Conservation (phyloP, 1,140 invertebrate genomes). For the Megathymus violae region DNA sequence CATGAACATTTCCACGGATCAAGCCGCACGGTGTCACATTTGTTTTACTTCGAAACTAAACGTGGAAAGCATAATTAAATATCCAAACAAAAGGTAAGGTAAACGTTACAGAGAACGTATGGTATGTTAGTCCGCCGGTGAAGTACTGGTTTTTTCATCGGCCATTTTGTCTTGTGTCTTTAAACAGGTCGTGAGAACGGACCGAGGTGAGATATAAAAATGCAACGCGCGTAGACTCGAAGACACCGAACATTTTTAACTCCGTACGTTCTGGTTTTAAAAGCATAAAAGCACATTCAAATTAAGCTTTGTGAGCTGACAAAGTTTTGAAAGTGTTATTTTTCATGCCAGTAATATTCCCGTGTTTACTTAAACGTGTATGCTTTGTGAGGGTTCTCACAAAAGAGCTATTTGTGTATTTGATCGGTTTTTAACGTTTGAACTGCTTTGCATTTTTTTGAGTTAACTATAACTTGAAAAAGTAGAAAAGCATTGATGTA, state of each 20-base stretch:
- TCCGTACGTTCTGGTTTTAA: constrained; percentile 39
- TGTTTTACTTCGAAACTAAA: too few relatives aligned
- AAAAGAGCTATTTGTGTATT: not conserved
- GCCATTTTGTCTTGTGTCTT: constrained; percentile 55
- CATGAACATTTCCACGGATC: too few relatives aligned
- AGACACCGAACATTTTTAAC: constrained; percentile 43
- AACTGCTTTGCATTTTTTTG: too few relatives aligned
- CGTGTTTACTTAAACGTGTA: constrained; percentile 18
- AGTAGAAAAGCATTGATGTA: too few relatives aligned
- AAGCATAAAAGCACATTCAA: constrained; percentile 23
- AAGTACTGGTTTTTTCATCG: constrained; percentile 52
- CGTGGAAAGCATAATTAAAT: too few relatives aligned
- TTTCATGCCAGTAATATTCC: constrained; percentile 23
- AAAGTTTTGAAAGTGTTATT: constrained; percentile 12
- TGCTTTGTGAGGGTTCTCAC: not conserved
- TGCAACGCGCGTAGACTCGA: constrained; percentile 50
- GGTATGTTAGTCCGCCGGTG: too few relatives aligned
- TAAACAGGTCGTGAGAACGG: constrained; percentile 49
- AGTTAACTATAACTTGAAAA: too few relatives aligned
- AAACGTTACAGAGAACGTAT: constrained; percentile 37
- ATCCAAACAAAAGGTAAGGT: constrained; percentile 36
- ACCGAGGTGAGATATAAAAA: constrained; percentile 49
- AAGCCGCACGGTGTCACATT: not conserved
- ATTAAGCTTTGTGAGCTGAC: constrained; percentile 23
- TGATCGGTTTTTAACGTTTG: not conserved